Percentiles rank a stretch among this genome's conserved stretches.
Evolutionary conservation across 1,140 invertebrate genomes (phyloP).

Genomic region (Prorops nasuta): DNA sequence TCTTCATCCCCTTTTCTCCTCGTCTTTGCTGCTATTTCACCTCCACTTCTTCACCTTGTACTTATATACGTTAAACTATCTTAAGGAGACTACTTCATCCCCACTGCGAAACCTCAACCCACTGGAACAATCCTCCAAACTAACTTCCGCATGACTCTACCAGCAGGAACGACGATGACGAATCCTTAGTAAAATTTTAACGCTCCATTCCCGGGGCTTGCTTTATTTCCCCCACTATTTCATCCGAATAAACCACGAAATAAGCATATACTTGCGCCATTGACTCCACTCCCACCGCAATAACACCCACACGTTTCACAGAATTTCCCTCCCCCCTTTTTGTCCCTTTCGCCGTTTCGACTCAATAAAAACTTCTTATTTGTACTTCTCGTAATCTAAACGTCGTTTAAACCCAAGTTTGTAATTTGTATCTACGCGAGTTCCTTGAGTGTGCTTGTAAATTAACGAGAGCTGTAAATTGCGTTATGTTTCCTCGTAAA

Average conservation of each 20-base stretch:
- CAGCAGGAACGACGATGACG: too few relatives aligned
- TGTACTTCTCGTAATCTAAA: neutral
- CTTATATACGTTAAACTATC: slow-evolving; percentile 4
- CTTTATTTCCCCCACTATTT: slow-evolving; percentile 18
- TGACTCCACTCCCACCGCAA: slow-evolving; percentile 4
- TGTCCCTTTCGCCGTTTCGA: neutral
- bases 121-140: too few relatives aligned
- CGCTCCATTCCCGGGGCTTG: slow-evolving; percentile 10
- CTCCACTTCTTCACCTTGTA: neutral
- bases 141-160: too few relatives aligned
- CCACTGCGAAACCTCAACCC: too few relatives aligned
- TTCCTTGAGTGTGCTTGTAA: slow-evolving; percentile 2
- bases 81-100: too few relatives aligned
- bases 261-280: slow-evolving; percentile 3
- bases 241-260: slow-evolving; percentile 19
- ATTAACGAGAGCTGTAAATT: neutral
- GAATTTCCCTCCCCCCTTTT: neutral
- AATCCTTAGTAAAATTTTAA: slow-evolving; percentile 16
- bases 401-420: slow-evolving; percentile 5
- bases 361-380: neutral
- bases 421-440: slow-evolving; percentile 7
- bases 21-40: neutral
- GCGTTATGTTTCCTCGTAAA: slow-evolving; percentile 1
- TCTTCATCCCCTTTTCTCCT: neutral
- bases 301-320: neutral